Percentiles rank a stretch among this genome's conserved stretches.
phyloP scores from a whole-genome alignment of 2,113 vertebrate species.

The Oryzias woworae region DNA sequence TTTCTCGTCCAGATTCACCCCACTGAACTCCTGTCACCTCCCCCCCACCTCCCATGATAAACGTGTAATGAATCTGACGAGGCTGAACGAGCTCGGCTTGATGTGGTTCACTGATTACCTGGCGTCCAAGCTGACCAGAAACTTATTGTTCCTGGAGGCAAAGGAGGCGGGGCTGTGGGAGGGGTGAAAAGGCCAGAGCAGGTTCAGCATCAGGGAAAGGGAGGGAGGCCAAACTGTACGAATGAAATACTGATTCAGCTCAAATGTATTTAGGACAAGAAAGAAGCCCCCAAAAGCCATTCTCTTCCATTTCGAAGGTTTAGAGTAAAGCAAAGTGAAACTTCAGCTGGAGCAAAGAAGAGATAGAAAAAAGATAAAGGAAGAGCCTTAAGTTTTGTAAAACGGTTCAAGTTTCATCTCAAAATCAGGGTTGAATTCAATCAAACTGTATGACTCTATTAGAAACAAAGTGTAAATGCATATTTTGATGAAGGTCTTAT shows the following conservation, averaged over 20 bases:
- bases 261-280: no score
- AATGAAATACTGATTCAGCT: neutral
- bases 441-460: no score
- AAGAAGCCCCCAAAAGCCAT: no score
- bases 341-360: no score
- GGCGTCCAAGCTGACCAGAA: constrained; percentile 24
- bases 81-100: constrained; percentile 10
- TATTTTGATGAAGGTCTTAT: no score
- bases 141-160: constrained; percentile 13
- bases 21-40: constrained; percentile 22
- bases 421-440: no score
- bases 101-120: constrained; percentile 54
- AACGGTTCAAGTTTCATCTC: no score
- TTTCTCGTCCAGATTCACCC: neutral
- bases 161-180: neutral
- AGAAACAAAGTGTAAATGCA: no score
- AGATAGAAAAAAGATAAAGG: no score
- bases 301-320: no score
- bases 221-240: neutral
- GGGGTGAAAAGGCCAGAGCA: neutral
- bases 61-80: constrained; percentile 49
- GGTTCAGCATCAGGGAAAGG: constrained; percentile 2
- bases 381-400: no score
- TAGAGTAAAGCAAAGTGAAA: no score
- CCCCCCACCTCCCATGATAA: constrained; percentile 32